Conservation (phyloP, 1,140 invertebrate species). For the Apis florea region DNA sequence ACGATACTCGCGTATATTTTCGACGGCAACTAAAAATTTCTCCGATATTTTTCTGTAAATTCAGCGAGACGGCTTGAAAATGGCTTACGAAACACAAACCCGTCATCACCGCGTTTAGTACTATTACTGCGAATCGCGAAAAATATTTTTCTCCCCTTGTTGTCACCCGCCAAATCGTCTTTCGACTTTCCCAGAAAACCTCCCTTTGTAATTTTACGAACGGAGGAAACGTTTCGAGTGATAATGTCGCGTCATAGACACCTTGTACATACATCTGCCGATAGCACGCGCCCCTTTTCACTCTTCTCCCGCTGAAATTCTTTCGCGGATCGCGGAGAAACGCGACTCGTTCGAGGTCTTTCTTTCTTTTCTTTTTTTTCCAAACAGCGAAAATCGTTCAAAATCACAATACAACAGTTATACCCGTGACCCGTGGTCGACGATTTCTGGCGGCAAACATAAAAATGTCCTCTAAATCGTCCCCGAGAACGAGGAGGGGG, state of each 20-base stretch:
- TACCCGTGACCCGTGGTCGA: not conserved
- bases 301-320: conserved; percentile 1
- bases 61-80: too few species aligned
- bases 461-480: conserved; percentile 23
- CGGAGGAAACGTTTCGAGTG: conserved; percentile 11
- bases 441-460: not conserved
- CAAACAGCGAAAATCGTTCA: conserved; percentile 36
- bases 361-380: conserved; percentile 35
- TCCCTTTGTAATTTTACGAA: conserved; percentile 19
- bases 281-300: not conserved
- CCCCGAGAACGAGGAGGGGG: not conserved
- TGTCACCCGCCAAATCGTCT: not conserved
- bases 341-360: not conserved
- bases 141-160: not conserved
- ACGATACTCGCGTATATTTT: too few species aligned
- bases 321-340: not conserved
- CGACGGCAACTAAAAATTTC: too few species aligned
- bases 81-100: too few species aligned
- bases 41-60: not conserved
- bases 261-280: not conserved
- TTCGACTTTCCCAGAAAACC: conserved; percentile 2
- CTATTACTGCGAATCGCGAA: not conserved
- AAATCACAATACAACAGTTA: conserved; percentile 39
- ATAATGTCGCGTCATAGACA: conserved; percentile 23
- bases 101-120: not conserved